Evolutionary conservation across 2,888 invertebrate genomes (phyloP), one percentile per base, ranked within the genome.

Genomic region (Cantharis nigra): DNA sequence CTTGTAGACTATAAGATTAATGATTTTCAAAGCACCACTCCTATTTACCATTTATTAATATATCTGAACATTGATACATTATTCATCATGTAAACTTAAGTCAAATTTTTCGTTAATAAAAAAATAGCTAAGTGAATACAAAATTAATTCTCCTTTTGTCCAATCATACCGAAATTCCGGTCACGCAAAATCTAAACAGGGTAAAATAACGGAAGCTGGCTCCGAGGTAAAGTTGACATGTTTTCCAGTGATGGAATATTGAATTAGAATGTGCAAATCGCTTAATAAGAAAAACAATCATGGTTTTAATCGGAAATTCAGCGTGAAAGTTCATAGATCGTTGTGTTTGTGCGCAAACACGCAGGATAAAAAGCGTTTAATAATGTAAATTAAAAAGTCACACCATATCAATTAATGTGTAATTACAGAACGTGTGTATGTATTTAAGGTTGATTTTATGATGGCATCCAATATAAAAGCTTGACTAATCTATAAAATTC

Each of bases 401-500:
- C 23, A 20, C 20, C 23, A 65, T 23, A 23, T 49, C 49, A 49
- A 49, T 49, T 71, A 77, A 70, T 77, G 70, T 71, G 67, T 71
- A 71, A 73, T 77, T 74, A 75, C 49, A 74, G 71, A 71, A 77
- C 49, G 71, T 69, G 72, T 75, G 71, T 62, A 23, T 64, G 49
- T 78, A 71, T 70, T 78, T 72, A 73, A 74, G 69, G 74, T 69
- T 71, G 72, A 67, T 73, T 75, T 80, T 80, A 79, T 77, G 75
- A 77, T 71, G 75, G 77, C 73, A 74, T 64, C 78, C 64, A 62
- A 62, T 75, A 70, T 80, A 74, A 72, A 75, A 69, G 74, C 69
- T 76, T 78, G 78, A 79, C 76, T 76, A 75, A 78, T 80, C 80
- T 74, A 80, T 80, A 80, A 80, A 80, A 80, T 76, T 78, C 70